A percentile compares a stretch with the other conserved stretches of the same genome.
Conservation (phyloP, 2,888 invertebrate species). For the Neoascia interrupta region DNA sequence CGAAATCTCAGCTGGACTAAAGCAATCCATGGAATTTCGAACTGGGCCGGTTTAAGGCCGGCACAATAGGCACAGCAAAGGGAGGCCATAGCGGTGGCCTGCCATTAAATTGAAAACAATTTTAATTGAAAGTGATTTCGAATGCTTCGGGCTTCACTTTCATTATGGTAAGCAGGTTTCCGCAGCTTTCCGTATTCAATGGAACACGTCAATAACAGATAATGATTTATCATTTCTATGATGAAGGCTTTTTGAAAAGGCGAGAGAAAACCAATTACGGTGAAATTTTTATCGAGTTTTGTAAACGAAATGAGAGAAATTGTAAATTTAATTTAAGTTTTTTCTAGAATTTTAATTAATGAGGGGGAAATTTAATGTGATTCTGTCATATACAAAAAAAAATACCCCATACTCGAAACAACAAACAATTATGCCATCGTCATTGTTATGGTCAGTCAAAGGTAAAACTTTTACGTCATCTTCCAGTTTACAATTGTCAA, state of each 20-base stretch:
- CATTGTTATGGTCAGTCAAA: too few species aligned
- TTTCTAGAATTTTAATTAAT: too few species aligned
- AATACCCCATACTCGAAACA: too few species aligned
- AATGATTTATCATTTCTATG: slow-evolving; percentile 29
- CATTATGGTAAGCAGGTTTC: slow-evolving; percentile 9
- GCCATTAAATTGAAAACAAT: slow-evolving; percentile 27
- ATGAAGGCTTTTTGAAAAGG: too few species aligned
- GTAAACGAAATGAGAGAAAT: too few species aligned
- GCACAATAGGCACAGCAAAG: background rate
- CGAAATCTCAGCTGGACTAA: slow-evolving; percentile 2
- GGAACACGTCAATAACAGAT: slow-evolving; percentile 38
- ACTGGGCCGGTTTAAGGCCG: background rate
- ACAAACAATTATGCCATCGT: too few species aligned
- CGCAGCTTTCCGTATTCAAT: background rate
- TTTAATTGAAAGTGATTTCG: slow-evolving; percentile 51
- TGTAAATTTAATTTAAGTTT: too few species aligned
- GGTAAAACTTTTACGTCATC: slow-evolving; percentile 4
- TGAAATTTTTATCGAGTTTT: too few species aligned
- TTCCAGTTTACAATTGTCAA: slow-evolving; percentile 15
- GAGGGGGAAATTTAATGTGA: too few species aligned
- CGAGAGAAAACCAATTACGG: too few species aligned
- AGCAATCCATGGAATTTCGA: slow-evolving; percentile 1
- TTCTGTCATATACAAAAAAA: too few species aligned
- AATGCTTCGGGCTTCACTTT: background rate
- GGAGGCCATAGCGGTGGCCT: background rate